phyloP scores from a whole-genome alignment of 2,113 vertebrate species.

The human (Homo sapiens) region DNA sequence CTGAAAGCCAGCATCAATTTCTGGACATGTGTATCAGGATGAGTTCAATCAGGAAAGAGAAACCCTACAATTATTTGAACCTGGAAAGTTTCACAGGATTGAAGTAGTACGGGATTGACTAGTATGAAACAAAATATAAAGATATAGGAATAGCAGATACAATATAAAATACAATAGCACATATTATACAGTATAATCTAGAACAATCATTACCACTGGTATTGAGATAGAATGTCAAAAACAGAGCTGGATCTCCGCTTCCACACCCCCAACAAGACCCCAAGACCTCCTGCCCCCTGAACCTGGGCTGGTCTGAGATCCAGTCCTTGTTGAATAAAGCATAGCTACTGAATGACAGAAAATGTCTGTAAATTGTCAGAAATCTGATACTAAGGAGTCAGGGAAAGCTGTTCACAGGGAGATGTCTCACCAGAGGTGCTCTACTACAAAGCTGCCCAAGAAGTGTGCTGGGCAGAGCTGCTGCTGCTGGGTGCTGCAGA shows the following conservation, averaged over 20 bases:
- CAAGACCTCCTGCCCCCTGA: too few species aligned
- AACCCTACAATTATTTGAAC: background rate
- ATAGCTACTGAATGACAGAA: background rate
- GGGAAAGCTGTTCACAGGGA: background rate
- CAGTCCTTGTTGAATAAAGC: background rate
- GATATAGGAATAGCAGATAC: background rate
- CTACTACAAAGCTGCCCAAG: background rate
- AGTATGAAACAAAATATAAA: background rate
- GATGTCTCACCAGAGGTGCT: background rate
- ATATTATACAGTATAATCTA: background rate
- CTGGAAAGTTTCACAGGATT: background rate
- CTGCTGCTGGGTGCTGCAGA: background rate
- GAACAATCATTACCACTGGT: background rate
- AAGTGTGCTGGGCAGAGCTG: background rate
- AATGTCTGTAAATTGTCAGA: background rate
- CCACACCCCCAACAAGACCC: too few species aligned
- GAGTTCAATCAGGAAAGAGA: background rate
- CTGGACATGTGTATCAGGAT: background rate
- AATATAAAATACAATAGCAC: background rate
- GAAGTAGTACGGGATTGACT: background rate
- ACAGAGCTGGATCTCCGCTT: background rate
- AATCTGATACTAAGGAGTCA: background rate
- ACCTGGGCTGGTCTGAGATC: background rate
- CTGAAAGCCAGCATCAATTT: background rate
- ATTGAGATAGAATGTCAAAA: background rate